A percentile compares a stretch with the other conserved stretches of the same genome.
phyloP scores from a whole-genome alignment of 2,113 vertebrate genomes.

The Spea multiplicata region DNA sequence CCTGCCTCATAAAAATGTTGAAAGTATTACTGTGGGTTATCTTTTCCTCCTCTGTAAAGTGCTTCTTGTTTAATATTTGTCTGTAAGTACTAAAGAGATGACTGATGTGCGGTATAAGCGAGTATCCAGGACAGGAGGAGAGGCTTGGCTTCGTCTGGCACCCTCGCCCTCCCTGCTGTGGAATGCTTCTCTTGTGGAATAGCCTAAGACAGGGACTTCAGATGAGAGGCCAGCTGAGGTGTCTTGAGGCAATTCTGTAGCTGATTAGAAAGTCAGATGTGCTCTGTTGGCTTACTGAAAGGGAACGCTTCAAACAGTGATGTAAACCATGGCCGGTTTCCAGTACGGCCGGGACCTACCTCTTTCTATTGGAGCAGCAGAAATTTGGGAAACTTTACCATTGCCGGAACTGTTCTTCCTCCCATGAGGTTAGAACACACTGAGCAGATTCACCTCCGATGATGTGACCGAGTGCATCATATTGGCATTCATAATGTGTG shows the following conservation, averaged over 20 bases:
- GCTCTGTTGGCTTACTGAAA: constrained; percentile 40
- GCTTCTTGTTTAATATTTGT: too few species aligned
- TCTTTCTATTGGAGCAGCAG: constrained; percentile 11
- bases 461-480: neutral
- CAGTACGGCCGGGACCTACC: constrained; percentile 12
- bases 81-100: too few species aligned
- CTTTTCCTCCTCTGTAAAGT: too few species aligned
- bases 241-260: constrained; percentile 44
- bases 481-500: neutral
- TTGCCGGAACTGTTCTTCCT: neutral
- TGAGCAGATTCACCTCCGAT: neutral
- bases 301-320: constrained; percentile 38
- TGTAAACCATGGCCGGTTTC: constrained; percentile 23
- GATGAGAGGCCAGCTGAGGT: constrained; percentile 44
- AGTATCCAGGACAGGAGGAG: neutral
- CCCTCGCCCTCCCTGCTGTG: constrained; percentile 25
- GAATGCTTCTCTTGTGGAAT: constrained; percentile 43
- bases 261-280: constrained; percentile 48
- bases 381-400: neutral
- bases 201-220: constrained; percentile 37
- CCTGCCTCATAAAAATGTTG: too few species aligned
- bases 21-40: too few species aligned
- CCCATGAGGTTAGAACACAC: neutral
- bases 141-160: constrained; percentile 5
- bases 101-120: too few species aligned